These are phyloP conservation scores for Turritopsis rubra DNA, from an alignment of 30 jellyfish, hydroid and myxozoan species.

Conservation along the genomic window DNA sequence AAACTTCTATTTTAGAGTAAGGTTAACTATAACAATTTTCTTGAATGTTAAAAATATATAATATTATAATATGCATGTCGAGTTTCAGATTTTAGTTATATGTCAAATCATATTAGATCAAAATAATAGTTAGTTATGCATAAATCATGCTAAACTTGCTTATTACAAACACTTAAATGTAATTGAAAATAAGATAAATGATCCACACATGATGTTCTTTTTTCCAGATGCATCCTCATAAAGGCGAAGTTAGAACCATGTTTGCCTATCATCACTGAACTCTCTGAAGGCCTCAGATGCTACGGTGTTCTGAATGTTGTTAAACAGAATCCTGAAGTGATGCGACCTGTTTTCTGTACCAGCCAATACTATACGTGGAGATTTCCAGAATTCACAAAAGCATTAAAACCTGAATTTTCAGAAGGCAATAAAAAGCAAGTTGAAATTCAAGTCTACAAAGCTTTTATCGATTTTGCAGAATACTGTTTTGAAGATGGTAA, in stretches of 20 bases:
- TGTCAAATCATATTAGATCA: background rate
- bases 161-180: background rate
- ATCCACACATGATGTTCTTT: background rate
- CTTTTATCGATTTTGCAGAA: slow-evolving; percentile 9
- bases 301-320: background rate
- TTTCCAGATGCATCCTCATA: background rate
- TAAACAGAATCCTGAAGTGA: background rate
- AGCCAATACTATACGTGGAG: background rate
- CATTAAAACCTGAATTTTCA: too few relatives aligned
- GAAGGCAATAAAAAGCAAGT: background rate
- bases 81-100: background rate
- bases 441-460: background rate
- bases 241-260: slow-evolving; percentile 3
- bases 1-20: background rate
- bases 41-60: background rate
- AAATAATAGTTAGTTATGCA: too few relatives aligned
- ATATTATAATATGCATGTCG: background rate
- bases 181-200: background rate
- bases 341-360: background rate
- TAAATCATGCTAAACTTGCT: background rate
- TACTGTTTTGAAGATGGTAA: slow-evolving; percentile 1
- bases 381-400: background rate
- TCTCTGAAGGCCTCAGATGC: background rate
- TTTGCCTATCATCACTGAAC: slow-evolving; percentile 1
- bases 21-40: background rate